Evolutionary conservation across 2,797 vertebrate genomes (phyloP), one percentile per base, ranked within the genome.

Genomic region (Emys orbicularis): DNA sequence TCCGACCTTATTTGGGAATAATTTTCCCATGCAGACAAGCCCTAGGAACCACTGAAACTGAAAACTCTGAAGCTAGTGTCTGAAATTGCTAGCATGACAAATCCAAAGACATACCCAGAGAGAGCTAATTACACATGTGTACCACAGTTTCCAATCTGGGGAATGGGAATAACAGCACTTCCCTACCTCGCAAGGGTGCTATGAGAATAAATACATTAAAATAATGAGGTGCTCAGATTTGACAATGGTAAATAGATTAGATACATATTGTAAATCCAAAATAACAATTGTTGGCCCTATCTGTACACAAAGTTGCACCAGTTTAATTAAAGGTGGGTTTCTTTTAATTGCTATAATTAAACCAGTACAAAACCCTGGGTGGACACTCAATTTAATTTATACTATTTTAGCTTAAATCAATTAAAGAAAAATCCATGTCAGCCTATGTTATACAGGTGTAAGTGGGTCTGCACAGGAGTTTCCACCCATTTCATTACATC

Each of bases 51-150:
- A 89, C 54, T 49, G 31, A 95, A 90, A 83, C 91, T n/a, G 86
- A 87, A 89, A 93, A 68, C 53, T 52, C 12, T 56, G 54, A 86
- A 91, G 86, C 2, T 18, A 94, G 94, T 86, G 91, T 74, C 80
- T 84, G 74, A 93, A 95, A 95, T 76, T 86, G 87, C 81, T 81
- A 90, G 68, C 27, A 37, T 37, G 76, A 89, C 59, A 95, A 95
- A 95, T 94, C 41, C 90, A 84, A 79, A 94, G 37, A 95, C 79
- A 96, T 93, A 61, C 47, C 21, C 50, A 87, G 84, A 93, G 86
- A 93, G 80, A 92, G 86, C 27, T 54, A 92, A 95, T 94, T 92
- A 95, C 27, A 53, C 6, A 53, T 68, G 31, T 9, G 8, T 68
- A 5, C n/a, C n/a, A 37, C 65, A 68, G n/a, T 37, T 68, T 37